Conservation (phyloP, 2,888 invertebrate species). For the Diplazon laetatorius region DNA sequence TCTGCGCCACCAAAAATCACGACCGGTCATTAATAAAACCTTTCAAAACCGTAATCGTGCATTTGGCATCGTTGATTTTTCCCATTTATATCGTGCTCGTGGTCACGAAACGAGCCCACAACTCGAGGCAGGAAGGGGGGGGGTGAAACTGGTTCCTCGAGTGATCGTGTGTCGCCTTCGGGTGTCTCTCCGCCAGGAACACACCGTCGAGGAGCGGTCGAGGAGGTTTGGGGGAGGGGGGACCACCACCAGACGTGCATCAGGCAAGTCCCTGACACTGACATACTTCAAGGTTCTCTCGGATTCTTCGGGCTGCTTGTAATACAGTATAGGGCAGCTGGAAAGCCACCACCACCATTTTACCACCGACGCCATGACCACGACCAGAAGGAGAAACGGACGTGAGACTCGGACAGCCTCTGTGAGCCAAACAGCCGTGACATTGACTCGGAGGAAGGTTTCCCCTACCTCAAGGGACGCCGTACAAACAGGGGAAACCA, state of each 20-base stretch:
- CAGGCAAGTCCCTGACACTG: slow-evolving; percentile 77
- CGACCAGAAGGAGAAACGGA: slow-evolving; percentile 41
- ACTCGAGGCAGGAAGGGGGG: slow-evolving; percentile 37
- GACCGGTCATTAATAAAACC: slow-evolving; percentile 73
- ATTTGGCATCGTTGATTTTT: background rate
- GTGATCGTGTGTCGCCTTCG: slow-evolving; percentile 50
- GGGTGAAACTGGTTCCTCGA: slow-evolving; percentile 53
- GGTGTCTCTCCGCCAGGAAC: slow-evolving; percentile 44
- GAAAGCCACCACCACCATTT: background rate
- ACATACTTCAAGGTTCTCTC: slow-evolving; percentile 77
- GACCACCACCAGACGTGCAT: slow-evolving; percentile 56
- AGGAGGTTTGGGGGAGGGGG: slow-evolving; percentile 69
- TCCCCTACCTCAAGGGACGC: slow-evolving; percentile 23
- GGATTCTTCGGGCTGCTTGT: slow-evolving; percentile 54
- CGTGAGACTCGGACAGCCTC: slow-evolving; percentile 24
- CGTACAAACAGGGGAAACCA: slow-evolving; percentile 23
- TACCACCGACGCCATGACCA: slow-evolving; percentile 13
- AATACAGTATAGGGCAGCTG: slow-evolving; percentile 21
- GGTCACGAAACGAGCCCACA: background rate
- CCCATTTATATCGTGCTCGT: background rate
- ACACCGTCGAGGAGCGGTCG: slow-evolving; percentile 9
- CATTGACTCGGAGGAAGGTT: slow-evolving; percentile 72
- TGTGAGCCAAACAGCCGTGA: slow-evolving; percentile 68
- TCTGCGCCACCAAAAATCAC: slow-evolving; percentile 51
- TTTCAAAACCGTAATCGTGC: slow-evolving; percentile 70